Percentiles rank a stretch among this genome's conserved stretches.
Conservation (phyloP, 1,140 invertebrate species). For the Diorhabda carinulata region DNA sequence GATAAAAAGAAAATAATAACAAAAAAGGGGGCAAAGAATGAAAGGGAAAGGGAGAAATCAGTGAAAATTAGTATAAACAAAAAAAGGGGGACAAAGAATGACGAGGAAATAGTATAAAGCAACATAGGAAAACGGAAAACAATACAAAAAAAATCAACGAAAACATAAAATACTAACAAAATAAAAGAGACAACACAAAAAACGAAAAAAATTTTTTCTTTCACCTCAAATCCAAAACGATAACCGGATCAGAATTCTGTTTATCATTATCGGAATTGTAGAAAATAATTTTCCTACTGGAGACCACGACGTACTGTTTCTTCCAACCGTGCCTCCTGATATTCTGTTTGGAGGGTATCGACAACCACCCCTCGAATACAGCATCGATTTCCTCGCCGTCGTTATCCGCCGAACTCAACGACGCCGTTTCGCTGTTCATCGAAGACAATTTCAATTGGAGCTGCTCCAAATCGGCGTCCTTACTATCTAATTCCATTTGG, state of each 20-base stretch:
- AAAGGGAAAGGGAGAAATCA: neutral
- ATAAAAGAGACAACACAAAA: neutral
- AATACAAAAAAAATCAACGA: neutral
- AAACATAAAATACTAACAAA: neutral
- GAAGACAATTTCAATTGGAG: conserved; percentile 76
- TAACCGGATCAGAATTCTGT: conserved; percentile 88
- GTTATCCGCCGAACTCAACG: conserved; percentile 83
- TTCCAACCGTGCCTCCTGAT: conserved; percentile 94
- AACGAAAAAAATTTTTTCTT: conserved; percentile 34
- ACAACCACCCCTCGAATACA: conserved; percentile 92
- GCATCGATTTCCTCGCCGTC: conserved; percentile 64
- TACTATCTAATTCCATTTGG: conserved; percentile 94
- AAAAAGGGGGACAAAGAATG: neutral
- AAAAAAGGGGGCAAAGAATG: neutral
- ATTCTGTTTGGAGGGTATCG: conserved; percentile 92
- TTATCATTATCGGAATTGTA: conserved; percentile 95
- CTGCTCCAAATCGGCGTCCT: conserved; percentile 93
- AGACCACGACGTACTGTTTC: conserved; percentile 95
- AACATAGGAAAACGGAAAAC: neutral
- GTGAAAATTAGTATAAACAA: neutral
- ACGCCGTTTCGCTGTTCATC: conserved; percentile 81
- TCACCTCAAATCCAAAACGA: conserved; percentile 93
- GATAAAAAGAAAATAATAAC: neutral
- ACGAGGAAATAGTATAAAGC: neutral
- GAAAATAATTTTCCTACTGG: conserved; percentile 95